phyloP scores from a whole-genome alignment of 2,113 vertebrate genomes.

The Thamnaconus septentrionalis region DNA sequence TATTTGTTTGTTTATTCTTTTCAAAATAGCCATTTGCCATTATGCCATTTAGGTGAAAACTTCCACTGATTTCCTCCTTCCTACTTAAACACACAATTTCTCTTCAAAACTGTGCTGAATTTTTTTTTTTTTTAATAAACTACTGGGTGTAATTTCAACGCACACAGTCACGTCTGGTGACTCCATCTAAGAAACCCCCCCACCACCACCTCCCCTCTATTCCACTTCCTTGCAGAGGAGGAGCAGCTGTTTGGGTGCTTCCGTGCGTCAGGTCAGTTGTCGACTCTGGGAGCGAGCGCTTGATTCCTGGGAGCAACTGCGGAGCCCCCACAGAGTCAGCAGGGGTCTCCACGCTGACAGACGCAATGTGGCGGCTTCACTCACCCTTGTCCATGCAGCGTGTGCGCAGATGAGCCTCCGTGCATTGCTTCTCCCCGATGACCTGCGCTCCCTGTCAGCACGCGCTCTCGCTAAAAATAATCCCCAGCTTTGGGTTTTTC shows the following conservation, averaged over 20 bases:
- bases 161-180: conserved; percentile 50
- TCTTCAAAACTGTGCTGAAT: too few species aligned
- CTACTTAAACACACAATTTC: too few species aligned
- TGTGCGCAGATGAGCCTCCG: conserved; percentile 23
- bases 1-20: too few species aligned
- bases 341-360: conserved; percentile 55
- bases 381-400: conserved; percentile 34
- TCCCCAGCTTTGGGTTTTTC: conserved; percentile 28
- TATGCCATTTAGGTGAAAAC: too few species aligned
- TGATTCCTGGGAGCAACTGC: conserved; percentile 69
- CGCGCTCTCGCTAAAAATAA: conserved; percentile 40
- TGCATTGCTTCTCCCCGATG: conserved; percentile 14
- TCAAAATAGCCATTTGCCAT: too few species aligned
- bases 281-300: conserved; percentile 50
- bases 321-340: conserved; percentile 61
- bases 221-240: conserved; percentile 51
- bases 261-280: conserved; percentile 67
- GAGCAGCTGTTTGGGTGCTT: conserved; percentile 65
- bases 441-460: conserved; percentile 24
- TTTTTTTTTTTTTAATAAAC: too few species aligned
- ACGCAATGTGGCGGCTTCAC: conserved; percentile 50
- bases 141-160: conserved; percentile 19
- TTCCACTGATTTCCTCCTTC: too few species aligned
- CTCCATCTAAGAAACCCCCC: conserved; percentile 43
- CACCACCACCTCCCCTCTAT: conserved; percentile 25